Evolutionary conservation across 92 coral and sea anemone species (phyloP).

Genomic region (Galaxea fascicularis): DNA sequence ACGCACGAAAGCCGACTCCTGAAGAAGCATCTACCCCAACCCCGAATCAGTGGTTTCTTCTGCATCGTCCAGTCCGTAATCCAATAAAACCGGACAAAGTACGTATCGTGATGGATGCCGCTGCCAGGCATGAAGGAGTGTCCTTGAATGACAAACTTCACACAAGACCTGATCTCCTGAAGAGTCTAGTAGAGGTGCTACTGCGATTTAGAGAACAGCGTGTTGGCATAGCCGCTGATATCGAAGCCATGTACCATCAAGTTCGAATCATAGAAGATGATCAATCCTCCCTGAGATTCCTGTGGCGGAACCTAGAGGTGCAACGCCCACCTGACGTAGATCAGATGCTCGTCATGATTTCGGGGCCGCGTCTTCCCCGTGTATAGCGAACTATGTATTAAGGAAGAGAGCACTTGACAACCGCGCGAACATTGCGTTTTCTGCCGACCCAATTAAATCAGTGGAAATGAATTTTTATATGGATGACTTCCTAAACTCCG

Average conservation of each 20-base stretch:
- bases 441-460: conserved; percentile 41
- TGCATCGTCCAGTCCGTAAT: conserved; percentile 59
- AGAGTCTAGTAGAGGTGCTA: conserved; percentile 50
- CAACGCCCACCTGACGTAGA: conserved; percentile 65
- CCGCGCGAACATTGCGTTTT: conserved; percentile 33
- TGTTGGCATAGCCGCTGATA: conserved; percentile 71
- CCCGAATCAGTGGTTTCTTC: conserved; percentile 39
- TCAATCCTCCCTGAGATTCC: conserved; percentile 73
- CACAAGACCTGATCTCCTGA: conserved; percentile 33
- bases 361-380: conserved; percentile 80
- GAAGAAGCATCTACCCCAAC: too few relatives aligned
- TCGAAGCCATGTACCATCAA: too few relatives aligned
- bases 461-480: too few relatives aligned
- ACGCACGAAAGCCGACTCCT: conserved; percentile 10
- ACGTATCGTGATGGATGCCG: conserved; percentile 63
- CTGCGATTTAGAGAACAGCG: conserved; percentile 66
- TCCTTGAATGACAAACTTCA: too few relatives aligned
- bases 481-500: conserved; percentile 65
- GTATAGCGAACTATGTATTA: too few relatives aligned
- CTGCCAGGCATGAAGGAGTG: too few relatives aligned
- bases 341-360: conserved; percentile 66
- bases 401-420: conserved; percentile 74
- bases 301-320: conserved; percentile 60
- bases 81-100: conserved; percentile 63
- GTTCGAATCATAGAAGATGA: conserved; percentile 53